Base-by-base conservation (phyloP, 1,140 invertebrate genomes). In the Drosophila nasuta region DNA sequence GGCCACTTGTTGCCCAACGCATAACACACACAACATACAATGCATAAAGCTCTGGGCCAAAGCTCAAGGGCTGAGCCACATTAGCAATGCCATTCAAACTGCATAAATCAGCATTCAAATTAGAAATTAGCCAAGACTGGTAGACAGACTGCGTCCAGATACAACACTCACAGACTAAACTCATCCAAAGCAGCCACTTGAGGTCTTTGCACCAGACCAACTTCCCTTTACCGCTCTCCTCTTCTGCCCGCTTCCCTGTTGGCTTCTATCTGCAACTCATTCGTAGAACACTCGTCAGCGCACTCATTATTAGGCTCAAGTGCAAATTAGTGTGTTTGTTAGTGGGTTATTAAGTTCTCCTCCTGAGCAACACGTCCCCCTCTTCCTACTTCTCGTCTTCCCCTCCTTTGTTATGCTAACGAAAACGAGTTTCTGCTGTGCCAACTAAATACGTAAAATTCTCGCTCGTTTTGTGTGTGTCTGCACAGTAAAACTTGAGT, bases 91-190 rank as follows among this genome's bases (percentile, higher is more conserved):
- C 60, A 75, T 79, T 85, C 68, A 85, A 85, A 74, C 75, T 89
- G 85, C 81, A 89, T 89, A 89, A 89, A 89, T 89, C 85, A 90
- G 81, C 86, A 89, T 89, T 85, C 86, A 89, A 89, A 89, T 89
- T 89, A 89, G 85, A 89, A 89, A 90, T 90, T 89, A 89, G 85
- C 70, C 73, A 81, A 75, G 62, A 74, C 57, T 81, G 28, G 78
- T 54, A 63, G 28, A 56, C n/a, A 58, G 15, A 79, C 70, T 78
- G 70, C 46, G 74, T 85, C 74, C 60, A 86, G 74, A 78, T 51
- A 33, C 35, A 11, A 75, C 30, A 60, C 64, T 57, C 57, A 56
- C 49, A 43, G 54, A 62, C 65, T 62, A 69, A 74, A 60, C 71
- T 60, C 70, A 48, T 62, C 67, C 64, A 75, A 52, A 78, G 62